phyloP scores from a whole-genome alignment of 2,797 vertebrate genomes.

The Semaprochilodus insignis region DNA sequence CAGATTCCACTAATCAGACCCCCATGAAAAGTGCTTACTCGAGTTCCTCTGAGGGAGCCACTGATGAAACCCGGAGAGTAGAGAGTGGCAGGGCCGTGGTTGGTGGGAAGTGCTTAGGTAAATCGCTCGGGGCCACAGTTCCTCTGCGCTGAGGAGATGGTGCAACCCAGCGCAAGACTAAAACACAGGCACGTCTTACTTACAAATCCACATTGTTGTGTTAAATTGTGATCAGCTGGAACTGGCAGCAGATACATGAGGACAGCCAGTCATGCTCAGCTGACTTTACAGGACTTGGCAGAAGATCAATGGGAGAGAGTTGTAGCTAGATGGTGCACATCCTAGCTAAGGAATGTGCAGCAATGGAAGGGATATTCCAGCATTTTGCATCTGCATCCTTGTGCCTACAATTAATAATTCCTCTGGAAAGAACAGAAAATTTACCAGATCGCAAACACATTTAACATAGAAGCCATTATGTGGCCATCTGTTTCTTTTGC shows the following conservation, averaged over 20 bases:
- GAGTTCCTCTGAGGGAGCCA: conserved; percentile 17
- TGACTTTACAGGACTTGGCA: neutral
- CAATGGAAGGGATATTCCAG: neutral
- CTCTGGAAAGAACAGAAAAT: neutral
- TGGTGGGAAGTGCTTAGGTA: conserved; percentile 10
- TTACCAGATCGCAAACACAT: neutral
- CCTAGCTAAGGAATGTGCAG: neutral
- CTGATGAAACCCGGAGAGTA: conserved; percentile 46
- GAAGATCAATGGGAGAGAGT: neutral
- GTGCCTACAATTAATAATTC: neutral
- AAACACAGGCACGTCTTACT: conserved; percentile 18
- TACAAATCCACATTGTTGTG: neutral
- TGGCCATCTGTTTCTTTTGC: too few relatives aligned
- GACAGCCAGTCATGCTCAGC: neutral
- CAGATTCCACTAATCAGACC: conserved; percentile 49
- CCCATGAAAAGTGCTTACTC: conserved; percentile 40
- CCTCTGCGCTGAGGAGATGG: conserved; percentile 26
- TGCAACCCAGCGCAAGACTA: conserved; percentile 36
- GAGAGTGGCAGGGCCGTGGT: conserved; percentile 16
- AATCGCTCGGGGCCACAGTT: conserved; percentile 3
- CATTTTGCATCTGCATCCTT: neutral
- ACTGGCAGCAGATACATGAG: neutral
- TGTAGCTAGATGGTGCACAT: neutral
- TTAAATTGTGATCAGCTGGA: conserved; percentile 17
- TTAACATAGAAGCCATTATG: neutral